A percentile compares a stretch with the other conserved stretches of the same genome.
Conservation (phyloP, 2,797 vertebrate species). For the Ibycter americanus region DNA sequence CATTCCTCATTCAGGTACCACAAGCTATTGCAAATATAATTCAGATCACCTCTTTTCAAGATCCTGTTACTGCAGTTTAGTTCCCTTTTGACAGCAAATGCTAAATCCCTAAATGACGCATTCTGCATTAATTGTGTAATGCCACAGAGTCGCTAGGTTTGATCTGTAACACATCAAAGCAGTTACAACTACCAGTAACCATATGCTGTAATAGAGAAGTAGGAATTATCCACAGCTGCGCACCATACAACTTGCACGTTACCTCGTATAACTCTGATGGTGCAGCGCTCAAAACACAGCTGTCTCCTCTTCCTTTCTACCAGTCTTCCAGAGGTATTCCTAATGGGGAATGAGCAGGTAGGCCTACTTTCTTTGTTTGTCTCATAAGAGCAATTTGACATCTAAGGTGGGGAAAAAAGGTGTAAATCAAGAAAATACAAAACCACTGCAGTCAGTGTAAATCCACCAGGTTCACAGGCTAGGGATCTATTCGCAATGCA, state of each 20-base stretch:
- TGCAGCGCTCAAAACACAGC: fast-evolving
- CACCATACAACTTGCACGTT: not conserved
- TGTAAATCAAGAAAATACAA: not conserved
- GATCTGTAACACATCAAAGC: not conserved
- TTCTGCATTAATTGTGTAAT: not conserved
- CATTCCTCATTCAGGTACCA: not conserved
- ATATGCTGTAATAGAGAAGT: not conserved
- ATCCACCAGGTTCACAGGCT: not conserved
- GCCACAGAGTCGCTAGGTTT: not conserved
- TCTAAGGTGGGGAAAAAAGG: not conserved
- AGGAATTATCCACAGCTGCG: not conserved
- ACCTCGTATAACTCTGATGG: not conserved
- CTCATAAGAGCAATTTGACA: not conserved
- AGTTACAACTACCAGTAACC: not conserved
- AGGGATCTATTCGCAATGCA: not conserved
- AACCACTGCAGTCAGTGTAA: not conserved
- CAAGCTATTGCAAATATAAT: not conserved
- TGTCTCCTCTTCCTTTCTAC: not conserved
- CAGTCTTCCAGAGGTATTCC: not conserved
- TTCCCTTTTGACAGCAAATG: not conserved
- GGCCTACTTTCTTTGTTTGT: not conserved
- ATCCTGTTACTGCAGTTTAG: not conserved
- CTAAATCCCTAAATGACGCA: not conserved
- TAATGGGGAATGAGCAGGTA: not conserved
- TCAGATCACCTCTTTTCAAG: not conserved